phyloP scores from a whole-genome alignment of 1,140 invertebrate species.

The Hycleus cichorii region DNA sequence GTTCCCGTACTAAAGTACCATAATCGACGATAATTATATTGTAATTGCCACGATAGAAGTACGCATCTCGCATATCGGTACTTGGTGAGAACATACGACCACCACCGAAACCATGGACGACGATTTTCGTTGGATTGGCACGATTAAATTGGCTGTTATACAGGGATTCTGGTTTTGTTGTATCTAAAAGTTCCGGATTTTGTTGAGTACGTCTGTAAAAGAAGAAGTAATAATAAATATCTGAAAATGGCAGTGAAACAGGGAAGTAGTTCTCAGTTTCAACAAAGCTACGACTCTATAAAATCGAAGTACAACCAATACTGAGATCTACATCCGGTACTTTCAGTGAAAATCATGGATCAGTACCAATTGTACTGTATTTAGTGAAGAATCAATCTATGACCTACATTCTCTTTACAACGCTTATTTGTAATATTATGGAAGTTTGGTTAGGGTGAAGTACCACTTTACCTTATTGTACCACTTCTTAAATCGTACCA shows the following conservation, averaged over 20 bases:
- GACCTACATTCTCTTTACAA: too few relatives aligned
- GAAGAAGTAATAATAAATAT: background rate
- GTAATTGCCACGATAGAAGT: conserved; percentile 67
- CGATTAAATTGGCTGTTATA: conserved; percentile 64
- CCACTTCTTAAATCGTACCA: too few relatives aligned
- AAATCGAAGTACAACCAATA: background rate
- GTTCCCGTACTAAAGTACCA: conserved; percentile 68
- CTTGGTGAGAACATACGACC: conserved; percentile 69
- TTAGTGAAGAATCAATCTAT: background rate
- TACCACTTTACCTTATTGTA: too few relatives aligned
- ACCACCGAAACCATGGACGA: conserved; percentile 77
- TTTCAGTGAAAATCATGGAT: background rate
- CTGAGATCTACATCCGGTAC: background rate
- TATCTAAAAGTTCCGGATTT: conserved; percentile 61
- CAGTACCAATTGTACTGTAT: background rate
- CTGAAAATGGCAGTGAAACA: background rate
- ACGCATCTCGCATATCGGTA: conserved; percentile 73
- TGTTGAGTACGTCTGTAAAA: conserved; percentile 62
- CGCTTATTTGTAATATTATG: too few relatives aligned
- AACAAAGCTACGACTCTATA: background rate
- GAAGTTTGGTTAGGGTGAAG: too few relatives aligned
- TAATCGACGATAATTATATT: conserved; percentile 86
- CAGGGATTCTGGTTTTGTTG: conserved; percentile 58
- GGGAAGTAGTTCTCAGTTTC: background rate
- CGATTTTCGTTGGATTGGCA: conserved; percentile 67